Percentiles rank a stretch among this genome's conserved stretches.
Evolutionary conservation across 2,888 invertebrate species (phyloP).

Genomic region (Campoplex nolae): DNA sequence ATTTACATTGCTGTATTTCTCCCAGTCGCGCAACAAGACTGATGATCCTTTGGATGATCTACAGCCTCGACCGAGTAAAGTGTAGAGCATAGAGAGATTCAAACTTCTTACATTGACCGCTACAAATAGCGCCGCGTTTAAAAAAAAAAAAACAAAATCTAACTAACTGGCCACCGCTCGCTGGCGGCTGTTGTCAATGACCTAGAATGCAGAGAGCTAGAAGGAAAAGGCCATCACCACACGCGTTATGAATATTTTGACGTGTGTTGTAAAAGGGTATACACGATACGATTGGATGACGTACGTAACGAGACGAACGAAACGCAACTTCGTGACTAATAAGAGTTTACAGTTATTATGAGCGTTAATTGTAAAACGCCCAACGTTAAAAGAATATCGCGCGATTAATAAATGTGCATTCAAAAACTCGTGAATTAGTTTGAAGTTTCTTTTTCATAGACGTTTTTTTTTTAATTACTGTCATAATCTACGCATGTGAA

Average conservation of each 20-base stretch:
- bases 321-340: constrained; percentile 41
- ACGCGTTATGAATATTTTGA: constrained; percentile 70
- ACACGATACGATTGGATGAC: constrained; percentile 62
- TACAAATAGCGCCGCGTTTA: not conserved
- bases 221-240: constrained; percentile 65
- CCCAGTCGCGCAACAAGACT: too few relatives aligned
- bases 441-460: not conserved
- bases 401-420: constrained; percentile 7
- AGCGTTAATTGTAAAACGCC: constrained; percentile 57
- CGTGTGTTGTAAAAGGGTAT: constrained; percentile 61
- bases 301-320: constrained; percentile 50
- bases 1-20: too few relatives aligned
- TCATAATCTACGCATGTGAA: not conserved
- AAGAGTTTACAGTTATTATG: constrained; percentile 58
- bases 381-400: constrained; percentile 17
- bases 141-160: constrained; percentile 20
- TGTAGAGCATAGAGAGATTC: not conserved
- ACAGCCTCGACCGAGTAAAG: not conserved
- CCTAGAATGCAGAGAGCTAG: constrained; percentile 61
- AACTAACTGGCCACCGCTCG: constrained; percentile 20
- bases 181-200: constrained; percentile 59
- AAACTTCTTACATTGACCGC: not conserved
- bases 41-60: not conserved
- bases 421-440: constrained; percentile 9
- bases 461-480: not conserved